Evolutionary conservation across 2,888 invertebrate species (phyloP).

Genomic region (Bruchidius siliquastri): DNA sequence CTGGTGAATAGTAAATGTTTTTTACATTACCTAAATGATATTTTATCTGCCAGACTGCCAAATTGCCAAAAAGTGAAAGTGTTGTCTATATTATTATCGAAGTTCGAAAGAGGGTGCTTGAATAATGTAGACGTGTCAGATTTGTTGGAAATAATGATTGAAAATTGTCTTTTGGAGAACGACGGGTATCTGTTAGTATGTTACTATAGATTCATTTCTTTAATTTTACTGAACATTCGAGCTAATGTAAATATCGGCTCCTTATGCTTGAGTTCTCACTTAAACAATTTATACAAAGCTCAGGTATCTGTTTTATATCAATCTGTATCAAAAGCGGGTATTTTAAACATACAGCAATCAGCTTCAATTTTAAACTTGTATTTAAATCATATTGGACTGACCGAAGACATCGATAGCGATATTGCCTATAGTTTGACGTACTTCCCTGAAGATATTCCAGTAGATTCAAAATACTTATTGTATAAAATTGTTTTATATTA

Average conservation of each 20-base stretch:
- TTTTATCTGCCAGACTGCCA: background rate
- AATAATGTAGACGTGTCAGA: background rate
- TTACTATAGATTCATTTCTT: conserved; percentile 1
- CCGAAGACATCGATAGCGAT: conserved; percentile 2
- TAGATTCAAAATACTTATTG: background rate
- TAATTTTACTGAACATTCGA: background rate
- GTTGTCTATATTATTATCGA: background rate
- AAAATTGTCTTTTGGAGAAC: background rate
- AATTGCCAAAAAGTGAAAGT: conserved; percentile 1
- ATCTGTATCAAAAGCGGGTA: background rate
- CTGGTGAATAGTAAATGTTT: background rate
- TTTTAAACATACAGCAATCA: background rate
- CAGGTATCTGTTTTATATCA: conserved; percentile 1
- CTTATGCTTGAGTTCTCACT: background rate
- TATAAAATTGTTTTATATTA: conserved; percentile 2
- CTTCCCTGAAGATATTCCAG: background rate
- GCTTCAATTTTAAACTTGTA: background rate
- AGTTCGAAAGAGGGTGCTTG: background rate
- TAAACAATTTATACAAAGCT: background rate
- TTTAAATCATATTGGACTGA: background rate
- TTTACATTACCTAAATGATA: background rate
- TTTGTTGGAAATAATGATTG: background rate
- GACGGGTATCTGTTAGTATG: background rate
- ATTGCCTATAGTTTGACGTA: background rate
- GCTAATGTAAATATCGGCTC: background rate